Base-by-base conservation (phyloP, 2,888 invertebrate species). In the Hecatera dysodea region DNA sequence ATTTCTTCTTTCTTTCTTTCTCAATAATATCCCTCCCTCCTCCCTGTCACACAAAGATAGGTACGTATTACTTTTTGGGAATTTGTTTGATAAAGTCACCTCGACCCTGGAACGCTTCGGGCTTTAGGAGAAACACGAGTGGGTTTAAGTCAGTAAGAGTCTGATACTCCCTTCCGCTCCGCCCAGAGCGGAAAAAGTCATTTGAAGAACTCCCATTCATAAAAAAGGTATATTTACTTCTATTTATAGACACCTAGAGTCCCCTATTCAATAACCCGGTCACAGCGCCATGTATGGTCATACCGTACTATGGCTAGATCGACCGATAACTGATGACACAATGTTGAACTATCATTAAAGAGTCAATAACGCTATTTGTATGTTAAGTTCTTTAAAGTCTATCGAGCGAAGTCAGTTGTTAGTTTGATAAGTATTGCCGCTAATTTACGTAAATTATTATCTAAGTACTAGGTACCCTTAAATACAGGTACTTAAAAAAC, bases 301-400 rank as follows among this genome's bases (percentile, higher is more conserved):
- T 22, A 67, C 44, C 17, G 44, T 39, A 57, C 36, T 66, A 36
- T 52, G 42, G 12, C 27, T 6, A 50, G 67, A 67, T 76, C 50
- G n/a, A 11, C 27, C 57, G 56, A 77, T 77, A 57, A 77, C 29
- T 24, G 56, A 48, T 48, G 17, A 24, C 39, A 52, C 39, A 17
- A 57, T 33, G 56, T 57, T 59, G 50, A 78, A 62, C 57, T 62
- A 33, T 70, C 44, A 46, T 46, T 52, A 52, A n/a, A 19, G n/a
- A 46, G 78, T 61, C 50, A 22, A 46, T 46, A 39, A 27, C 42
- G 42, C 56, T 57, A 62, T 78, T 62, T 52, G n/a, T 29, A 69
- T 59, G n/a, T 60, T 59, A 53, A 52, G 57, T 44, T 39, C 22
- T 36, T 39, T 15, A 8, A 12, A n/a, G 17, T 55, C 59, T 66